These are phyloP conservation scores for Salmo trutta DNA, from an alignment of 2,797 vertebrate genomes.

Conservation along the genomic window DNA sequence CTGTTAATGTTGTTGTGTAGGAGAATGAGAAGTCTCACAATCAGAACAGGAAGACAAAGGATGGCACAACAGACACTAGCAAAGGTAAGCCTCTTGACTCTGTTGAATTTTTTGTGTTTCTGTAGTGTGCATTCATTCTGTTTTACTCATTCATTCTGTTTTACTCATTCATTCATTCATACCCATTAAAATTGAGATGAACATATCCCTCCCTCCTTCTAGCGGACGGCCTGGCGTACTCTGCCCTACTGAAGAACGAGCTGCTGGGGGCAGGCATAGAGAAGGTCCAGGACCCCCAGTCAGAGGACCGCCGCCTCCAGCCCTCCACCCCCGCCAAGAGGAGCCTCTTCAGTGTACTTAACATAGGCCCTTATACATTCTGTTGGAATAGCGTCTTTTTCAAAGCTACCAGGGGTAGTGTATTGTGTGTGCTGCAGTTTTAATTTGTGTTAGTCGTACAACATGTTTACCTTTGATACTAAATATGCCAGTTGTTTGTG, in stretches of 20 bases:
- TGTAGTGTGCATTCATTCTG: too few species aligned
- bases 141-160: not conserved
- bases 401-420: too few species aligned
- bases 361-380: too few species aligned
- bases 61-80: constrained; percentile 92
- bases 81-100: constrained; percentile 82
- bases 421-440: not conserved
- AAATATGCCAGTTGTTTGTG: not conserved
- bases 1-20: constrained; percentile 59
- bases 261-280: constrained; percentile 95
- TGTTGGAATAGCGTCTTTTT: not conserved
- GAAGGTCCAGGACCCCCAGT: constrained; percentile 97
- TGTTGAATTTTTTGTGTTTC: too few species aligned
- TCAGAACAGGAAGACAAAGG: constrained; percentile 98
- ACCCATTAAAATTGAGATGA: too few species aligned
- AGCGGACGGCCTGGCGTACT: constrained; percentile 93
- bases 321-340: constrained; percentile 93
- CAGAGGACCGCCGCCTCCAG: constrained; percentile 91
- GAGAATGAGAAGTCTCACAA: constrained; percentile 98
- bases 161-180: not conserved
- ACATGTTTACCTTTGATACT: not conserved
- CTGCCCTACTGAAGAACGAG: constrained; percentile 94
- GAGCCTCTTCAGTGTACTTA: constrained; percentile 91
- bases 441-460: not conserved
- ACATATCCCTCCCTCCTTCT: not conserved